Evolutionary conservation across 2,797 vertebrate species (phyloP), one percentile per base, ranked within the genome.

Genomic region (Anniella stebbinsi): DNA sequence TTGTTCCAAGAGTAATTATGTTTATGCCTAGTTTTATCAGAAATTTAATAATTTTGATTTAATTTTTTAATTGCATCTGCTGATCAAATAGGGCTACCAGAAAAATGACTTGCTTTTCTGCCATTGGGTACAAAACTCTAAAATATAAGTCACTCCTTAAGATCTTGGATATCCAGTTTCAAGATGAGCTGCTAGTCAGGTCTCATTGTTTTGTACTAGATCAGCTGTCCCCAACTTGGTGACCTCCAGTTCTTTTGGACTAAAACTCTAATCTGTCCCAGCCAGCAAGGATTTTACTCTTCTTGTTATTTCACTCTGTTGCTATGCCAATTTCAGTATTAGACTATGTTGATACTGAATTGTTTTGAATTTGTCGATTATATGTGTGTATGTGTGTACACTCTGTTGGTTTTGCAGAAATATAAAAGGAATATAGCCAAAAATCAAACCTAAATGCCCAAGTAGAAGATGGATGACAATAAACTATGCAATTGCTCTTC

Each of bases 1-100:
- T 77, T 73, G 33, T 38, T 67, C 12, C 15, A 81, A 25, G 70
- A 90, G 21, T 72, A 83, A 83, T 90, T 87, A 69, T 17, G n/a
- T 8, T 36, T 69, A 84, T 38, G 3, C 45, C 60, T 41, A 77
- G 28, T 60, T 48, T 69, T 73, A 86, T 63, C 36, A 86, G 41
- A 23, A 80, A 72, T n/a, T 60, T 57, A 83, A 87, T 83, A 36
- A 57, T 57, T 76, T 66, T 86, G 6, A 69, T 84, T 73, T n/a
- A 70, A 33, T 57, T 45, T 72, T 85, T 54, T 45, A 38, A 57
- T 54, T n/a, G 72, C 30, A 25, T 28, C 36, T 60, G 13, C 10
- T 78, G 15, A 77, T 57, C 38, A 80, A 76, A 86, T 72, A n/a
- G 10, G 67, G 36, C 28, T 17, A 67, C 45, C n/a, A 30, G 18